phyloP scores from a whole-genome alignment of 37 sponge, comb jelly and placozoan genomes.

The Aplysina aerophoba region DNA sequence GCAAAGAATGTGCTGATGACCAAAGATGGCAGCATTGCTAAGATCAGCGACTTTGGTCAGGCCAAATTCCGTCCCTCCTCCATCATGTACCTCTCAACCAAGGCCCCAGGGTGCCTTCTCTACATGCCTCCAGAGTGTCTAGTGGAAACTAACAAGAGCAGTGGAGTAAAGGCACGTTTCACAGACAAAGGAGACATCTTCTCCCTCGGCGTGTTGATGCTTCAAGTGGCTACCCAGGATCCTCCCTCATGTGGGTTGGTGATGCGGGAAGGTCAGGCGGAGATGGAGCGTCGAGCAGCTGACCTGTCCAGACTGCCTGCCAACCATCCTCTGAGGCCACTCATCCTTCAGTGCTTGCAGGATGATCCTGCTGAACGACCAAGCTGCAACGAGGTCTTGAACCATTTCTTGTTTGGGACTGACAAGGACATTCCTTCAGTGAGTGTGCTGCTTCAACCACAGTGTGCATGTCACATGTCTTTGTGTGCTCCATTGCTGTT shows the following conservation, averaged over 20 bases:
- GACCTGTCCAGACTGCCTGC: background rate
- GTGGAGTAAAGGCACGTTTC: background rate
- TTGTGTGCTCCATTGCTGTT: too few species aligned
- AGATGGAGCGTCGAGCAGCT: conserved; percentile 5
- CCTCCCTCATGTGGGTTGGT: background rate
- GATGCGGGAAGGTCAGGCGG: background rate
- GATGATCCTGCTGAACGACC: background rate
- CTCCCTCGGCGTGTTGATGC: conserved; percentile 23
- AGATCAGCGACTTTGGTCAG: conserved; percentile 7
- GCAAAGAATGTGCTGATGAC: background rate
- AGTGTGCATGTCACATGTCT: too few species aligned
- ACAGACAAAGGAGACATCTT: conserved; percentile 15
- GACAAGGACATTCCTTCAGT: too few species aligned
- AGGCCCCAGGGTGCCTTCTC: background rate
- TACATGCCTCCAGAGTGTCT: conserved; percentile 21
- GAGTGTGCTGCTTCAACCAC: too few species aligned
- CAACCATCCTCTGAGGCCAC: conserved; percentile 5
- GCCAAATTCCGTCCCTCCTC: conserved; percentile 11
- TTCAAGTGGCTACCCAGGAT: background rate
- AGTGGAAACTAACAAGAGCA: background rate
- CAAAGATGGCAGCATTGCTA: conserved; percentile 9
- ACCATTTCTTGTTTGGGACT: too few species aligned
- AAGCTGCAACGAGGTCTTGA: background rate
- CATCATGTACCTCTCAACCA: background rate
- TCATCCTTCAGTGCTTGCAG: background rate